phyloP scores from a whole-genome alignment of 2,797 vertebrate genomes.

The Fistularia commersonii region DNA sequence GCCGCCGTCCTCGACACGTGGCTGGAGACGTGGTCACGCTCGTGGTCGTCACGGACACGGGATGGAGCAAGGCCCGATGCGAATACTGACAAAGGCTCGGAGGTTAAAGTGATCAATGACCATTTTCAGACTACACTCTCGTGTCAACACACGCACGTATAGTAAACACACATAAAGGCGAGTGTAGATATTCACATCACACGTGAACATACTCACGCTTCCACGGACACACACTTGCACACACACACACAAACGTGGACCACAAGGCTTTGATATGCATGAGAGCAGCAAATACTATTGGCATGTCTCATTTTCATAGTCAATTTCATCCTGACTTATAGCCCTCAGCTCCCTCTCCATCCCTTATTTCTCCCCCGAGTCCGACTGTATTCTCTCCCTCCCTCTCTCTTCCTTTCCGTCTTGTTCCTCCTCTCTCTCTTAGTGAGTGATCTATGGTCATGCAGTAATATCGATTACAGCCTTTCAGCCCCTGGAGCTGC shows the following conservation, averaged over 20 bases:
- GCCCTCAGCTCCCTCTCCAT: constrained; percentile 40
- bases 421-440: constrained; percentile 26
- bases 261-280: constrained; percentile 65
- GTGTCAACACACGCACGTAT: constrained; percentile 10
- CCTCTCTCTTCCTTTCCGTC: constrained; percentile 10
- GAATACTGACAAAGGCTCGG: constrained; percentile 41
- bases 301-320: constrained; percentile 73
- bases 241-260: constrained; percentile 17
- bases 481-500: constrained; percentile 54
- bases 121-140: constrained; percentile 30
- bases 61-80: constrained; percentile 44
- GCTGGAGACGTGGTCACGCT: too few relatives aligned
- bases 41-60: constrained; percentile 48
- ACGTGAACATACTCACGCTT: constrained; percentile 1
- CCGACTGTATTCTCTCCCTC: constrained; percentile 23
- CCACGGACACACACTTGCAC: constrained; percentile 1
- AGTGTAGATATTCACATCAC: constrained; percentile 1
- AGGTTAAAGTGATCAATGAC: constrained; percentile 58
- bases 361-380: constrained; percentile 32
- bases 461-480: constrained; percentile 70
- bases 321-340: constrained; percentile 73
- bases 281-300: constrained; percentile 68
- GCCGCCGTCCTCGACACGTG: too few relatives aligned
- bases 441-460: constrained; percentile 69
- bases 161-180: constrained; percentile 8